Evolutionary conservation across 2,797 vertebrate species (phyloP), one percentile per base, ranked within the genome.

Genomic region (Masticophis lateralis): DNA sequence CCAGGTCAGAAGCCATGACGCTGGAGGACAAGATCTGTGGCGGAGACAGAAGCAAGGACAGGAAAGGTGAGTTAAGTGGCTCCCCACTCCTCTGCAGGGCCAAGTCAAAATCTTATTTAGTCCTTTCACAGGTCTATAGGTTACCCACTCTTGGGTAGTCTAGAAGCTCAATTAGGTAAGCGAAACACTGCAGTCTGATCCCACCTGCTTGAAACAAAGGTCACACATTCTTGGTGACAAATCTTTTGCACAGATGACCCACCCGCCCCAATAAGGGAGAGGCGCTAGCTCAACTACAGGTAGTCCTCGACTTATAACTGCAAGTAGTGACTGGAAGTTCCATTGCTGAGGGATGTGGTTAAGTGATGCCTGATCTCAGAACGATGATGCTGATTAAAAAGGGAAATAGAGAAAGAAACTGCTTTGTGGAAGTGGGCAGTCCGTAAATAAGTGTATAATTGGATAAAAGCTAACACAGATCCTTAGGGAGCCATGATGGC

Each of bases 1-100:
- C 98, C 96, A 99, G 95, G 94, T 99, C 98, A 37, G 99, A 99
- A 89, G 99, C 98, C 99, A 99, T 99, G 95, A 79, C 93, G 92
- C 94, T 95, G 88, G 83, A 94, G 94, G 90, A 93, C 93, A 91
- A 88, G 95, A 92, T 95, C 97, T 98, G 92, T 6, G 53, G 90
- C 89, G 32, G 87, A 96, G 61, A 95, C 89, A 97, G 32, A 2
- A 95, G 27, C 53, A 89, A 0, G 8, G 88, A 79, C 0, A 43
- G 93, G 32, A 0, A 92, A 88, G 13, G 1, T 59, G 9, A 91
- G 3, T n/a, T 12, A 4, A 25, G 60, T 0, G 1, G 60, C 61
- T 7, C 57, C 57, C 5, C 57, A 5, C 7, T 6, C 57, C 57
- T 22, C 57, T 0, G 57, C 18, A 2, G 57, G 57, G 5, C 57